Percentiles rank a stretch among this genome's conserved stretches.
Conservation (phyloP, 2,797 vertebrate genomes). For the Acipenser ruthenus region DNA sequence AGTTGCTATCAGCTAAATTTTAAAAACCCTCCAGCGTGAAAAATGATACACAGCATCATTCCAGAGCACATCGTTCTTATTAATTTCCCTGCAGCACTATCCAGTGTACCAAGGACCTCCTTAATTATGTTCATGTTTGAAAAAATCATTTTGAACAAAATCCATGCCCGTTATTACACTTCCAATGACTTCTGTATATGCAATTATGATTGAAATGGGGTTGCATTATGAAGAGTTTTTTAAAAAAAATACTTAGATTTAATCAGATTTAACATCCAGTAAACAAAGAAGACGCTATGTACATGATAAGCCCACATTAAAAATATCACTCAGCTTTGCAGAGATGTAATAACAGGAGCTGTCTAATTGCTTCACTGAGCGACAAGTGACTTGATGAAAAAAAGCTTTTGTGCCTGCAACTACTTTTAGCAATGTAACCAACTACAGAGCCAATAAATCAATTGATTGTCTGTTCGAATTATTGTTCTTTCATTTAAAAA, state of each 20-base stretch:
- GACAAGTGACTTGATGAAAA: no score
- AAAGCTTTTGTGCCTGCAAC: no score
- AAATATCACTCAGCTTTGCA: no score
- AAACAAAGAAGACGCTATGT: no score
- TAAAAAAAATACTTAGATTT: neutral
- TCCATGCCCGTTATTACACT: neutral
- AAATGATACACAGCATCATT: neutral
- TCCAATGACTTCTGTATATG: neutral
- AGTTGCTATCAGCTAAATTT: slow-evolving; percentile 1
- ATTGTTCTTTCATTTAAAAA: no score
- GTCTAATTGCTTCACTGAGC: no score
- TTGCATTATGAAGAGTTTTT: neutral
- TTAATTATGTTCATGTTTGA: slow-evolving; percentile 1
- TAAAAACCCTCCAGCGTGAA: slow-evolving; percentile 1
- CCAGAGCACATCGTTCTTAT: neutral
- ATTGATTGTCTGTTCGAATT: no score
- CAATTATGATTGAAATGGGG: neutral
- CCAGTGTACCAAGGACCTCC: neutral
- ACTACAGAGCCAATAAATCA: no score
- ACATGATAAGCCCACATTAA: no score
- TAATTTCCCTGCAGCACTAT: neutral
- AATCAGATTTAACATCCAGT: no score
- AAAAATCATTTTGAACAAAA: neutral
- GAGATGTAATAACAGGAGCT: no score
- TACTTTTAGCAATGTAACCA: no score